These are phyloP conservation scores for Grapholita molesta DNA, from an alignment of 1,140 invertebrate genomes.

Conservation along the genomic window DNA sequence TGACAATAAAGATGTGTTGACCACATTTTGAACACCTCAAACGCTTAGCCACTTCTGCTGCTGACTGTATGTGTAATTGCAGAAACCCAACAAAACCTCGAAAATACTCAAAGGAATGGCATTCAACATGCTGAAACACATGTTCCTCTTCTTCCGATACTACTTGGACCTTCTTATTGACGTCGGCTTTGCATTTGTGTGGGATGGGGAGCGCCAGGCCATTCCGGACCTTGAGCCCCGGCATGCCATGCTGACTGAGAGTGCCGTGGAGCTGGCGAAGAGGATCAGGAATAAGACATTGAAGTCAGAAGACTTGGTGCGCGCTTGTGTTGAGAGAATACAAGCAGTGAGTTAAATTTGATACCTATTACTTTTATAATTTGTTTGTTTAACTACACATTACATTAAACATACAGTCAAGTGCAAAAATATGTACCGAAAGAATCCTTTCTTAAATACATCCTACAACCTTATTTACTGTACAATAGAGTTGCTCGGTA, in stretches of 20 bases:
- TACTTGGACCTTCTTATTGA: constrained; percentile 58
- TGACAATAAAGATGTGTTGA: too few species aligned
- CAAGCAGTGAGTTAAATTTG: constrained; percentile 83
- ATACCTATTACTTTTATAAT: too few species aligned
- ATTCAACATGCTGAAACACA: constrained; percentile 45
- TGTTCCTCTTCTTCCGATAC: constrained; percentile 44
- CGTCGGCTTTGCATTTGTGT: constrained; percentile 70
- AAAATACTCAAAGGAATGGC: constrained; percentile 57
- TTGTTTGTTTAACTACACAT: too few species aligned
- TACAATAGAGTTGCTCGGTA: too few species aligned
- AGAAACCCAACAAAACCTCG: constrained; percentile 45
- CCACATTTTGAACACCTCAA: too few species aligned
- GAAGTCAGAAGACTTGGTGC: constrained; percentile 84
- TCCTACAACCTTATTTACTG: too few species aligned
- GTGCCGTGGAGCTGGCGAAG: constrained; percentile 81
- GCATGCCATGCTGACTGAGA: constrained; percentile 81
- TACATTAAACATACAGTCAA: too few species aligned
- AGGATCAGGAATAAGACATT: constrained; percentile 83
- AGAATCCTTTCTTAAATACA: too few species aligned
- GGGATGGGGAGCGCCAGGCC: constrained; percentile 73
- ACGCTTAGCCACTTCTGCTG: too few species aligned
- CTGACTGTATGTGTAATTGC: too few species aligned
- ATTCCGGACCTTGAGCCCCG: constrained; percentile 79
- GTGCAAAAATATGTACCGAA: too few species aligned
- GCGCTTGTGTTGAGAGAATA: constrained; percentile 88